Conservation (phyloP, 1,140 invertebrate species). For the Pogonognathellus flavescens region DNA sequence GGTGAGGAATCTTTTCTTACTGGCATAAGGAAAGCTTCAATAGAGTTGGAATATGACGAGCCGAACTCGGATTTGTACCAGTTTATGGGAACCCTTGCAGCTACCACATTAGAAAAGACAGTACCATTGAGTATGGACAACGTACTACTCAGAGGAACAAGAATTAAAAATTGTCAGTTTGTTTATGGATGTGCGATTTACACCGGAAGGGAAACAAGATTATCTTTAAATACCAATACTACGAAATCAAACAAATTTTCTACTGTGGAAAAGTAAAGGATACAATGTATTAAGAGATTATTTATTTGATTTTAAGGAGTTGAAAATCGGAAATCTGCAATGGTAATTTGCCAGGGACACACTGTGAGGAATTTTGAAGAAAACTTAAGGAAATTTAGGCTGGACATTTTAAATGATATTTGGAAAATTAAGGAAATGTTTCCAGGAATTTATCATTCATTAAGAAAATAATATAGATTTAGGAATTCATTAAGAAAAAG, state of each 20-base stretch:
- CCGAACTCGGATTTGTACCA: constrained; percentile 27
- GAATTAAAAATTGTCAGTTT: constrained; percentile 85
- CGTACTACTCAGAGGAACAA: constrained; percentile 82
- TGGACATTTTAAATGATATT: too few relatives aligned
- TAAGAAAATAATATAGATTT: too few relatives aligned
- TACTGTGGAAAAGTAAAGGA: constrained; percentile 82
- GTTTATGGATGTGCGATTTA: constrained; percentile 84
- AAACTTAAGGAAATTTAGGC: too few relatives aligned
- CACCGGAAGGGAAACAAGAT: constrained; percentile 86
- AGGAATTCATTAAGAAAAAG: too few relatives aligned
- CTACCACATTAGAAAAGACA: constrained; percentile 35
- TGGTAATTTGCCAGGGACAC: too few relatives aligned
- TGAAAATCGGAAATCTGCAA: too few relatives aligned
- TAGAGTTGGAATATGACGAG: constrained; percentile 35
- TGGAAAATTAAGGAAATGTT: too few relatives aligned
- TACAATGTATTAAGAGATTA: too few relatives aligned
- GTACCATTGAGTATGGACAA: constrained; percentile 79
- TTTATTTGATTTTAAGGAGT: too few relatives aligned
- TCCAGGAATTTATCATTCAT: too few relatives aligned
- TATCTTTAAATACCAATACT: constrained; percentile 85
- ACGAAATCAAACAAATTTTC: constrained; percentile 82
- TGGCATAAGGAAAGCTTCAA: neutral
- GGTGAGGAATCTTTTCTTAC: constrained; percentile 2
- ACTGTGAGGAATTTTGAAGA: too few relatives aligned
- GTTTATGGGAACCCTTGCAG: constrained; percentile 2